phyloP scores from a whole-genome alignment of 64 coral and sea anemone species.

The Stylophora pistillata region DNA sequence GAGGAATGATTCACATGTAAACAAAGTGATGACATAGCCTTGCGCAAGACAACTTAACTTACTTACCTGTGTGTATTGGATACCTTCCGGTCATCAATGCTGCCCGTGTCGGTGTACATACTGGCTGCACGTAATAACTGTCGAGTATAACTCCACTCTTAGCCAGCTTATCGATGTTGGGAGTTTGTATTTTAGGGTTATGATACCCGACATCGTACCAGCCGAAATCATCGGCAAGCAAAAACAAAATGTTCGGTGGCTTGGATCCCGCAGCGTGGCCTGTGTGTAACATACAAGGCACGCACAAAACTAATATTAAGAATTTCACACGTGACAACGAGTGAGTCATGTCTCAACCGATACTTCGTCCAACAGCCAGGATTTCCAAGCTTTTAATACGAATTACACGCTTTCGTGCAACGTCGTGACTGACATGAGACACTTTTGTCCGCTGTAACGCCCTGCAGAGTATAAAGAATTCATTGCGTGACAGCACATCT shows the following conservation, averaged over 20 bases:
- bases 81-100: constrained; percentile 62
- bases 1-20: no score
- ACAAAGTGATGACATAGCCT: no score
- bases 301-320: background rate
- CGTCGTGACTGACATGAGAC: no score
- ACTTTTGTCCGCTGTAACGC: no score
- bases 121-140: constrained; percentile 58
- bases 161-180: constrained; percentile 44
- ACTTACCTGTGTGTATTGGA: constrained; percentile 61
- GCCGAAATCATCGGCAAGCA: constrained; percentile 58
- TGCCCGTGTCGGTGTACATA: constrained; percentile 60
- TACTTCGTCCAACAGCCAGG: no score
- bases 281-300: background rate
- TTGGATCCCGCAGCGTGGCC: background rate
- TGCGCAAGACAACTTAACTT: background rate
- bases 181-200: constrained; percentile 33
- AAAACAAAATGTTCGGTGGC: constrained; percentile 42
- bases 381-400: no score
- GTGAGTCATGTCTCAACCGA: background rate
- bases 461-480: no score
- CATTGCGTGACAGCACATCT: no score
- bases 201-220: constrained; percentile 59
- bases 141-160: constrained; percentile 39
- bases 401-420: no score
- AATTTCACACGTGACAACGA: background rate